phyloP scores from a whole-genome alignment of 2,113 vertebrate genomes.

The Charadrius vociferus region DNA sequence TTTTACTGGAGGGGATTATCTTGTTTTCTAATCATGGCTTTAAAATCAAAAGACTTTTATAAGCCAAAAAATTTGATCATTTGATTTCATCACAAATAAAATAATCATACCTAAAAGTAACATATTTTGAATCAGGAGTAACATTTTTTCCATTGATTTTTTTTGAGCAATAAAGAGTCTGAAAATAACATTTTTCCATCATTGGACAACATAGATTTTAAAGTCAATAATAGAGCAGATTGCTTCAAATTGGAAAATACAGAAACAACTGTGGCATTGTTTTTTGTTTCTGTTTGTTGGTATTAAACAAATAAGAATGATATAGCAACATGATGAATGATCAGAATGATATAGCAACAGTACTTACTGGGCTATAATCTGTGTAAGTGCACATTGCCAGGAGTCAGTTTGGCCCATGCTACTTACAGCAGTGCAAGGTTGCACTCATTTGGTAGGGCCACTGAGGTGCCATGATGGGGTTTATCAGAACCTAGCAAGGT shows the following conservation, averaged over 20 bases:
- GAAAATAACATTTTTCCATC: slow-evolving; percentile 33
- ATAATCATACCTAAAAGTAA: slow-evolving; percentile 17
- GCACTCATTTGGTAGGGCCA: rapidly evolving
- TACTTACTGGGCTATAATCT: not conserved
- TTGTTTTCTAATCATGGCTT: not conserved
- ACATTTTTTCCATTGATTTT: slow-evolving; percentile 45
- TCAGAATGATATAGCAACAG: not conserved
- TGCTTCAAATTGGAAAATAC: slow-evolving; percentile 52
- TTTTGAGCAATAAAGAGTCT: slow-evolving; percentile 1
- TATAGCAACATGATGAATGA: too few relatives aligned
- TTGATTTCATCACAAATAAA: slow-evolving; percentile 17
- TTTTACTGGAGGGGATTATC: not conserved
- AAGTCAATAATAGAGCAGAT: slow-evolving; percentile 66
- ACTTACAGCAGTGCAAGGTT: not conserved
- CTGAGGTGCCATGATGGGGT: not conserved
- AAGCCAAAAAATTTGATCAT: not conserved
- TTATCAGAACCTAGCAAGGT: not conserved
- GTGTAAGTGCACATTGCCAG: not conserved
- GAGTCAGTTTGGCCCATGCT: not conserved
- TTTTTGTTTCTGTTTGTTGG: slow-evolving; percentile 30
- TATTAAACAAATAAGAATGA: not conserved
- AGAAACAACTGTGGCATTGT: slow-evolving; percentile 4
- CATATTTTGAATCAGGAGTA: slow-evolving; percentile 18
- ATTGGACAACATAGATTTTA: slow-evolving; percentile 53
- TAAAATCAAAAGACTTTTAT: not conserved